Percentiles rank a stretch among this genome's conserved stretches.
Conservation (phyloP, 2,888 invertebrate genomes). For the Therioaphis trifolii region DNA sequence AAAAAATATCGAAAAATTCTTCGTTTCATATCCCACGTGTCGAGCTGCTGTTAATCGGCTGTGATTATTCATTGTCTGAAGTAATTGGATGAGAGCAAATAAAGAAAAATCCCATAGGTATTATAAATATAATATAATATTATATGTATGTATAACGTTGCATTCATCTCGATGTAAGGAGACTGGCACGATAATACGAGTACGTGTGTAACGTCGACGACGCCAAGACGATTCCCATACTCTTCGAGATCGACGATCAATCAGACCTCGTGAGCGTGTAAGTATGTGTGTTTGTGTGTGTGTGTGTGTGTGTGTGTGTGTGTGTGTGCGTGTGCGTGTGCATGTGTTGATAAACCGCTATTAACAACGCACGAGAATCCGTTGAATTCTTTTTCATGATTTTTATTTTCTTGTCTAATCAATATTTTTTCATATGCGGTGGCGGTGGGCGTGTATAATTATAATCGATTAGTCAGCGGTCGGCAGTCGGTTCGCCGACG, state of each 20-base stretch:
- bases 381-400: constrained; percentile 4
- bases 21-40: not conserved
- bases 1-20: constrained; percentile 1
- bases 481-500: no score
- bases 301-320: no score
- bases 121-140: not conserved
- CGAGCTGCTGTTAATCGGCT: constrained; percentile 36
- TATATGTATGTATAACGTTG: not conserved
- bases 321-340: no score
- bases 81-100: constrained; percentile 49
- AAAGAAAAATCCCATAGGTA: not conserved
- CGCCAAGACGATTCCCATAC: constrained; percentile 16
- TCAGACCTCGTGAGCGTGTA: no score
- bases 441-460: constrained; percentile 33
- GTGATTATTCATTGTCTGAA: constrained; percentile 49
- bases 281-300: no score
- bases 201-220: constrained; percentile 27
- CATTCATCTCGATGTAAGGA: no score
- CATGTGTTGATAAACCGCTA: constrained; percentile 31
- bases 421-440: not conserved
- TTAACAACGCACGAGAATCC: constrained; percentile 2
- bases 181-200: no score
- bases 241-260: constrained; percentile 31
- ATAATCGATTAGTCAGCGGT: constrained; percentile 22
- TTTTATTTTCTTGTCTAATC: constrained; percentile 31